Percentiles rank a stretch among this genome's conserved stretches.
Evolutionary conservation across 2,113 vertebrate species (phyloP).

Genomic region (Ceuthmochares aereus): DNA sequence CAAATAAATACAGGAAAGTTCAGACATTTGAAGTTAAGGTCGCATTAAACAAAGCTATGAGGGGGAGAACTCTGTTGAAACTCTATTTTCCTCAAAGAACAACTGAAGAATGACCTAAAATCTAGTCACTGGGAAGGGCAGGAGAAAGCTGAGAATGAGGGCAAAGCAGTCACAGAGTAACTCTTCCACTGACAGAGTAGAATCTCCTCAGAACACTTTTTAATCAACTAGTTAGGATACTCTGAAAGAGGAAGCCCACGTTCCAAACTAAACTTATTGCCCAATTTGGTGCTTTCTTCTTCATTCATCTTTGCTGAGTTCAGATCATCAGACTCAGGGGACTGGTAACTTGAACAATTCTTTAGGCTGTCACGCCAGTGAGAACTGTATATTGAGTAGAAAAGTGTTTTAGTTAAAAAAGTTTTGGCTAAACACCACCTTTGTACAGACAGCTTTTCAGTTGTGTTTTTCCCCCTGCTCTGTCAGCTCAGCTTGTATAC

Average conservation of each 20-base stretch:
- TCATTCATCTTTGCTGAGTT: not conserved
- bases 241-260: not conserved
- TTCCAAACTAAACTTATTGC: too few species aligned
- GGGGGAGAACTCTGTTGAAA: accelerated
- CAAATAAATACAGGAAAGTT: not conserved
- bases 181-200: not conserved
- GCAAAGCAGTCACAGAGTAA: not conserved
- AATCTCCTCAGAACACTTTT: not conserved
- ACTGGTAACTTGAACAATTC: not conserved
- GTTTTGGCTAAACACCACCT: not conserved
- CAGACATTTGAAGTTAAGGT: not conserved
- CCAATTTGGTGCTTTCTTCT: too few species aligned
- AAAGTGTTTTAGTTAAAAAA: not conserved
- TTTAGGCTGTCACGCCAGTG: not conserved
- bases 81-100: not conserved
- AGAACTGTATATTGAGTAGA: not conserved
- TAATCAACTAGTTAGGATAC: not conserved
- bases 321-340: not conserved
- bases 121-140: not conserved
- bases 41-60: not conserved
- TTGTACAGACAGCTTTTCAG: not conserved
- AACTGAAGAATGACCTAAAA: not conserved
- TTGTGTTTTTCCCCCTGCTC: not conserved
- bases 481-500: not conserved
- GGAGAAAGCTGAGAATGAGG: not conserved